phyloP scores from a whole-genome alignment of 1,140 invertebrate species.

The Hirudo medicinalis region DNA sequence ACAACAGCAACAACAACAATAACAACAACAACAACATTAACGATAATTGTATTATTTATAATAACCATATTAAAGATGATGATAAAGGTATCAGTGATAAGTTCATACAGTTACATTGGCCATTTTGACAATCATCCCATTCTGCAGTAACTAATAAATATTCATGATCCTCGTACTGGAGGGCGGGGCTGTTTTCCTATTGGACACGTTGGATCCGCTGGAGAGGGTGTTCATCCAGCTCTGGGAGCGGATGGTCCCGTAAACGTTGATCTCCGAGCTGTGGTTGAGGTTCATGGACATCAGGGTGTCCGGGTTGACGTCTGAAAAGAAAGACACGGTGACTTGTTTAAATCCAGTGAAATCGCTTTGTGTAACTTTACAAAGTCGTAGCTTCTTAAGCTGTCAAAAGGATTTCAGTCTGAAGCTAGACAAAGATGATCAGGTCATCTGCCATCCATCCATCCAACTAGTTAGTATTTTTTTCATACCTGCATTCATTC shows the following conservation, averaged over 20 bases:
- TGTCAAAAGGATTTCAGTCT: too few species aligned
- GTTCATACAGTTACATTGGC: too few species aligned
- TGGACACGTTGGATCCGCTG: constrained; percentile 33
- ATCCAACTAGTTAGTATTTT: too few species aligned
- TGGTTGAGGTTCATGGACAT: not conserved
- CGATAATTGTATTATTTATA: not conserved
- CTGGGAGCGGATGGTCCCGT: constrained; percentile 25
- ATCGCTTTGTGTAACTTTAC: too few species aligned
- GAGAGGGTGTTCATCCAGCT: constrained; percentile 37
- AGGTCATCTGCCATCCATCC: not conserved
- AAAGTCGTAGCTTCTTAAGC: too few species aligned
- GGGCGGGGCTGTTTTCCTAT: constrained; percentile 21
- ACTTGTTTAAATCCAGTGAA: too few species aligned
- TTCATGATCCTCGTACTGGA: not conserved
- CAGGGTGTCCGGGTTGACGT: not conserved
- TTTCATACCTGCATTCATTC: too few species aligned
- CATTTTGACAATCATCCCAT: too few species aligned
- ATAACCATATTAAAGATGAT: not conserved
- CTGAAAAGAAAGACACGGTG: not conserved
- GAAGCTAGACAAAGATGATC: too few species aligned
- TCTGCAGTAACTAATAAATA: too few species aligned
- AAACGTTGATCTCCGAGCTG: not conserved
- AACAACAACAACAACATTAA: not conserved
- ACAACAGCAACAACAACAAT: not conserved
- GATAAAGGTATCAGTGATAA: too few species aligned